Conservation (phyloP, 2,888 invertebrate species). For the Orthonevra nobilis region DNA sequence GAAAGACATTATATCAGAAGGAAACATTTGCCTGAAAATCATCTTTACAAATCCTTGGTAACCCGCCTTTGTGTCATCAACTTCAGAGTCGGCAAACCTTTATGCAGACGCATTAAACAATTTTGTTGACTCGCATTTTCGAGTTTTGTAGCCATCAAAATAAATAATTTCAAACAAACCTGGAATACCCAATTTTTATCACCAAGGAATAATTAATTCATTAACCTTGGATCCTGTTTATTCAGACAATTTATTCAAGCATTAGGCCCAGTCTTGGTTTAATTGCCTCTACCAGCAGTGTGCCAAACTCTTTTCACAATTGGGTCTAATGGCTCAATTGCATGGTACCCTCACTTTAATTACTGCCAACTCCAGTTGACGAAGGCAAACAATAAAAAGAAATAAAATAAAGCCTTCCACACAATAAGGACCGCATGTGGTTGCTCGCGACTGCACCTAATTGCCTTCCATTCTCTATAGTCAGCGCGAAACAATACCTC, state of each 20-base stretch:
- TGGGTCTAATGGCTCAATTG: constrained; percentile 49
- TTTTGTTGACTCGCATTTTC: too few relatives aligned
- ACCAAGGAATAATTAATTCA: constrained; percentile 53
- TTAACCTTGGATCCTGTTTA: constrained; percentile 54
- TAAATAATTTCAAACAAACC: too few relatives aligned
- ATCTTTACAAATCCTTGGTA: too few relatives aligned
- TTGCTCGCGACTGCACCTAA: constrained; percentile 42
- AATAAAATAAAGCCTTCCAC: constrained; percentile 20
- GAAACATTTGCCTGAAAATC: too few relatives aligned
- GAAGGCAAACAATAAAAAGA: not conserved
- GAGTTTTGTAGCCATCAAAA: too few relatives aligned
- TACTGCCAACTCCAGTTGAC: constrained; percentile 8
- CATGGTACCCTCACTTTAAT: constrained; percentile 32
- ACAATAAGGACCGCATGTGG: constrained; percentile 47
- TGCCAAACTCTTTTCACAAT: constrained; percentile 4
- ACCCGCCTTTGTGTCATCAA: too few relatives aligned
- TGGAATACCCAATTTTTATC: constrained; percentile 51
- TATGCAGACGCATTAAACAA: too few relatives aligned
- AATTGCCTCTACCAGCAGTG: constrained; percentile 16
- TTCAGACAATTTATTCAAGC: constrained; percentile 44
- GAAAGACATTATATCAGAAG: too few relatives aligned
- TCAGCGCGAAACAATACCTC: constrained; percentile 2
- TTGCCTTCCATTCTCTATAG: constrained; percentile 3
- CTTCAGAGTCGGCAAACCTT: too few relatives aligned
- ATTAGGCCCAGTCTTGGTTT: constrained; percentile 11